Evolutionary conservation across 2,888 invertebrate genomes (phyloP), one percentile per base, ranked within the genome.

Genomic region (Ochropleura plecta): DNA sequence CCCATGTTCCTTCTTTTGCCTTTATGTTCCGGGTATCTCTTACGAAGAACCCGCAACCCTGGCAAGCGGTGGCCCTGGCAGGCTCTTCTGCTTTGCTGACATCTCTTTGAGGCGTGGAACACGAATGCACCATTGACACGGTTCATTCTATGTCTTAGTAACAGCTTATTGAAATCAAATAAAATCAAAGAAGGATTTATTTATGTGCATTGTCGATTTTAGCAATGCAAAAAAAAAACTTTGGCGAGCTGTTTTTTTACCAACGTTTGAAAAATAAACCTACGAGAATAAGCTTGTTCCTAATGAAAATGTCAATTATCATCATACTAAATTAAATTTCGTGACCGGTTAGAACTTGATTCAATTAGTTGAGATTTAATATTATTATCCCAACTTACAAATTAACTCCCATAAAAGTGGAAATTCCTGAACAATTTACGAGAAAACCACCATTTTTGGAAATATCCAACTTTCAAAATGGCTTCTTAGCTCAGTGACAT

Each of bases 401-500:
- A 71, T 64, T 42, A 64, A n/a, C 7, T 5, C 9, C 20, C 18
- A 46, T 74, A 68, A 57, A 67, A 30, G 66, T 53, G n/a, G 14
- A 7, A 70, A 82, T 57, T 49, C 30, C 20, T 63, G 12, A 14
- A 46, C 40, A 51, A 48, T 44, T 62, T 71, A 63, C 46, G 10
- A 55, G 40, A 49, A 42, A 48, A 55, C 0, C 0, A 20, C 65
- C 40, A 49, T 65, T 68, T 71, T 68, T 42, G 62, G 71, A 49
- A 71, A 73, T 70, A 63, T 83, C 64, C 64, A 62, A 49, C n/a
- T 70, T 73, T 73, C 3, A 62, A 73, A 73, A 73, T 42, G 10
- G 70, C 63, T 86, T 84, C 73, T 9, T 84, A 70, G 73, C 78
- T 81, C 80, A 53, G 10, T 71, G 74, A 55, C 12, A 70, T 78